These are phyloP conservation scores for Graphium colonna DNA, from an alignment of 2,888 invertebrate genomes.

Conservation along the genomic window DNA sequence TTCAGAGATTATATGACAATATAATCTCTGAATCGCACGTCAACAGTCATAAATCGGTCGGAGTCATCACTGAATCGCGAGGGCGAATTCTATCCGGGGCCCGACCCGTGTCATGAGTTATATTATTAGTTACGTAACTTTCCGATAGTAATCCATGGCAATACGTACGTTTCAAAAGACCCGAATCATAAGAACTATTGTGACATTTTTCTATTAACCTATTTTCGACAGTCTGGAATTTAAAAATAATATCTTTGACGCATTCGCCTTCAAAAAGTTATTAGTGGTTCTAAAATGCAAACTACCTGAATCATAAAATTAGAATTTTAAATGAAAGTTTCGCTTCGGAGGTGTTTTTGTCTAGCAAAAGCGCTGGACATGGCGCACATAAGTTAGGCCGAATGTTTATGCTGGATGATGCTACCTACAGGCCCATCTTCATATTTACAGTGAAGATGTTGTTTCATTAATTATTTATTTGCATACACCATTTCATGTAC, in stretches of 20 bases:
- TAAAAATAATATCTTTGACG: slow-evolving; percentile 11
- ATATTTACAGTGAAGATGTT: slow-evolving; percentile 55
- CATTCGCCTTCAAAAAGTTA: slow-evolving; percentile 37
- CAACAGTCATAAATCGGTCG: too few relatives aligned
- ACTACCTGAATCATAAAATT: slow-evolving; percentile 70
- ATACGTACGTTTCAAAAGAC: slow-evolving; percentile 73
- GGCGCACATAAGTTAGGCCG: slow-evolving; percentile 61
- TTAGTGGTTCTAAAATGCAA: slow-evolving; percentile 58
- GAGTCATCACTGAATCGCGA: too few relatives aligned
- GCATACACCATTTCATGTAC: slow-evolving; percentile 33
- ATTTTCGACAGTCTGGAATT: slow-evolving; percentile 23
- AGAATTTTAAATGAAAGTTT: slow-evolving; percentile 75
- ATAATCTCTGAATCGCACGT: too few relatives aligned
- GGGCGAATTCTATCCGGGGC: too few relatives aligned
- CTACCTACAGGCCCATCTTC: slow-evolving; percentile 55
- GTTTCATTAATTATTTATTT: slow-evolving; percentile 38
- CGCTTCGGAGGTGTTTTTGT: slow-evolving; percentile 67
- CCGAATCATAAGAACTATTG: slow-evolving; percentile 64
- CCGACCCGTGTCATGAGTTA: slow-evolving; percentile 79
- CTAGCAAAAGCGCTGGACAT: slow-evolving; percentile 46
- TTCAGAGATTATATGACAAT: too few relatives aligned
- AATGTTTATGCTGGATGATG: slow-evolving; percentile 64
- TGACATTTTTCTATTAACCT: slow-evolving; percentile 33
- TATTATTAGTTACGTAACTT: slow-evolving; percentile 78
- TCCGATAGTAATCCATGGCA: slow-evolving; percentile 72